Base-by-base conservation (phyloP, 2,797 vertebrate species). In the Rhinichthys osculus region DNA sequence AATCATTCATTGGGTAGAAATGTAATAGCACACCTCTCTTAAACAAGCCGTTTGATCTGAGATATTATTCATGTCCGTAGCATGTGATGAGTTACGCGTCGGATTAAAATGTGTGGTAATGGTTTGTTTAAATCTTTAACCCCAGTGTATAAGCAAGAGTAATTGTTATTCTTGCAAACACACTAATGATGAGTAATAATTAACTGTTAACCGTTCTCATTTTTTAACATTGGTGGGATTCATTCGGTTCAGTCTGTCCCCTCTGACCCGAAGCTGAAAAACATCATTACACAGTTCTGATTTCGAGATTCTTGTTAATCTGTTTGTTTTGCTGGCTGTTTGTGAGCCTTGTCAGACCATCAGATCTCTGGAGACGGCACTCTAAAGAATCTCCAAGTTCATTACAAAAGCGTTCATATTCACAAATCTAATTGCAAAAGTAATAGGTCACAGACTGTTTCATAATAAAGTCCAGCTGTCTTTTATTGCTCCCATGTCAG, bases 371-470 rank as follows among this genome's bases (percentile, higher is more conserved):
- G 62, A 88, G 85, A 85, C 83, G 19, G 67, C 81, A 52, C 71
- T 67, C 73, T 16, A 82, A 83, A 88, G 81, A 87, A 78, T 83
- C 85, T 87, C 77, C 5, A 82, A 85, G 77, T 90, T 90, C 85
- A 90, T 90, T 88, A 91, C 69, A 72, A 83, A 87, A 83, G 81
- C 27, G 47, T 70, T 77, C 62, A 80, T 87, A 84, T 89, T 89
- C 89, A 86, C 88, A 91, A 89, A 73, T 90, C 88, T 92, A 89
- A 91, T 87, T 89, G 86, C 79, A 76, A 85, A 85, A 82, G 83
- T 89, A 90, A 91, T 89, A 87, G 89, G 86, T 89, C 90, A 80
- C 89, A 90, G 91, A 85, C 74, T 85, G 80, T 85, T 90, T 90
- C 85, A 84, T 90, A 90, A 91, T 72, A 81, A 66, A 70, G 86